phyloP scores from a whole-genome alignment of 2,113 vertebrate genomes.

The Equus przewalskii region DNA sequence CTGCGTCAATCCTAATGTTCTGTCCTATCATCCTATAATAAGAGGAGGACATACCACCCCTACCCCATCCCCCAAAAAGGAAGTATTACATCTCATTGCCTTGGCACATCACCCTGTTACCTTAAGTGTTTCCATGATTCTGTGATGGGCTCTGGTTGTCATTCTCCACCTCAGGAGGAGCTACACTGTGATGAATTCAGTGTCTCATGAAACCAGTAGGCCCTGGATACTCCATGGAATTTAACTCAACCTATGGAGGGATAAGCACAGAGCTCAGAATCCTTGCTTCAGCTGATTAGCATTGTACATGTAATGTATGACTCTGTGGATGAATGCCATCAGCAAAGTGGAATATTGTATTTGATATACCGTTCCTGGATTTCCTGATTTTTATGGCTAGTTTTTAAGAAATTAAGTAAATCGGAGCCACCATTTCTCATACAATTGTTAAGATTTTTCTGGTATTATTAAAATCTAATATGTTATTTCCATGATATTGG shows the following conservation, averaged over 20 bases:
- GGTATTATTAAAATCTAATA: neutral
- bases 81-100: neutral
- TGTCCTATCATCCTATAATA: neutral
- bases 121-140: neutral
- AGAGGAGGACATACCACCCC: neutral
- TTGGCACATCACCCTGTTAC: neutral
- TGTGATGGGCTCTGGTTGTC: neutral
- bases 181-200: neutral
- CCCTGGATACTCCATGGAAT: neutral
- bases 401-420: neutral
- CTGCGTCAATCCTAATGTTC: neutral
- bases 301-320: accelerated
- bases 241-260: neutral
- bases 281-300: neutral
- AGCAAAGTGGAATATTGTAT: neutral
- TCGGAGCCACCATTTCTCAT: neutral
- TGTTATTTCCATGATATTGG: neutral
- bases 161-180: neutral
- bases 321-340: neutral
- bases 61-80: neutral
- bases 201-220: accelerated
- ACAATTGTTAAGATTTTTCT: neutral
- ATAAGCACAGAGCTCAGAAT: neutral
- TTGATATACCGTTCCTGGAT: neutral
- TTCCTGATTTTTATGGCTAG: neutral